A percentile compares a stretch with the other conserved stretches of the same genome.
Evolutionary conservation across 2,888 invertebrate genomes (phyloP).

Genomic region (Andrena hattorfiana): DNA sequence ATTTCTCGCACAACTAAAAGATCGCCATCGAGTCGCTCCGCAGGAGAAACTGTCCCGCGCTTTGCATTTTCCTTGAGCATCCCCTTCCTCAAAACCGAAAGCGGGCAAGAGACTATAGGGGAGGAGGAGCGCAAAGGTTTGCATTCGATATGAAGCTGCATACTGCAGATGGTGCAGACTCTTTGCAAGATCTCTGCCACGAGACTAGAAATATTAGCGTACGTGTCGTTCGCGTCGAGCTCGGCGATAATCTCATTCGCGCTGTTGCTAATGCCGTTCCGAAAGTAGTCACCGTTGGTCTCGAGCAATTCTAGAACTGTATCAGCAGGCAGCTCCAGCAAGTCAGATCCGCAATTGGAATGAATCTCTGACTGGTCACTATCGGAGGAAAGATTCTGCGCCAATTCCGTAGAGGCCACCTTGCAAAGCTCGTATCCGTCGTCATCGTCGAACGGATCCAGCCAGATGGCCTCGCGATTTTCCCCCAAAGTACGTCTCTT

Average conservation of each 20-base stretch:
- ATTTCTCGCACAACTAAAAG: constrained; percentile 76
- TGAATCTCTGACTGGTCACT: constrained; percentile 2
- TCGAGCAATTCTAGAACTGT: constrained; percentile 74
- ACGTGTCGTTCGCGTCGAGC: constrained; percentile 53
- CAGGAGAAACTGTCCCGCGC: background rate
- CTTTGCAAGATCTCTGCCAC: constrained; percentile 32
- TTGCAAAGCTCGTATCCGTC: background rate
- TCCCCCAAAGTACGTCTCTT: constrained; percentile 2
- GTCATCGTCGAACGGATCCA: constrained; percentile 23
- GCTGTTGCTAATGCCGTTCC: constrained; percentile 76
- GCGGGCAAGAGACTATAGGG: background rate
- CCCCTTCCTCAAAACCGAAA: background rate
- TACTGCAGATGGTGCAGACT: constrained; percentile 7
- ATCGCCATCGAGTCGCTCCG: background rate
- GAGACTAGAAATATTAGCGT: constrained; percentile 13
- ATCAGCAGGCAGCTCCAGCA: constrained; percentile 73
- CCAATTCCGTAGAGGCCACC: background rate
- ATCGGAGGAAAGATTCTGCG: background rate
- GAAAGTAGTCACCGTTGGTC: constrained; percentile 75
- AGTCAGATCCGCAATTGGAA: constrained; percentile 74
- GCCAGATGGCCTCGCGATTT: constrained; percentile 40
- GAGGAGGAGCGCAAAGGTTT: background rate
- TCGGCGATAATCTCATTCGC: constrained; percentile 80
- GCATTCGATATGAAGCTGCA: background rate
- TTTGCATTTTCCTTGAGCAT: background rate